Evolutionary conservation across 2,113 vertebrate genomes (phyloP), one percentile per base, ranked within the genome.

Genomic region (Casuarius casuarius): DNA sequence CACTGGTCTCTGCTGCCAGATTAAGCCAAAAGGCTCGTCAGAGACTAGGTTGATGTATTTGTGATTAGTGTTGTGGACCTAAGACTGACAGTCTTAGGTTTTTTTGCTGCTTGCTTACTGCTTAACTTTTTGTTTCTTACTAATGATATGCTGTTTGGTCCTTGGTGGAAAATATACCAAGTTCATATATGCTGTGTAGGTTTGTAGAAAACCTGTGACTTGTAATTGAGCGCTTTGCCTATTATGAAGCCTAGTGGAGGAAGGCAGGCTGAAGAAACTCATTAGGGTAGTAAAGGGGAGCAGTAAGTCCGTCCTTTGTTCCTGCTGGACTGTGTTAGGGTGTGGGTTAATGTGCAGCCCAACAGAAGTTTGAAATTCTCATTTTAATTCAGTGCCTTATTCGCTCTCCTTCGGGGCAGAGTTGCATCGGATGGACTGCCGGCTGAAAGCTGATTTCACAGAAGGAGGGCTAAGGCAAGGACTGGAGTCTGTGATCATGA

Each of bases 131-230:
- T 73, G 2, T 18, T 89, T 52, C 17, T 28, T 65, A 58, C 51
- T 46, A 42, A 77, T 18, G 54, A 33, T 11, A 5, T 33, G 17
- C 10, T 11, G 5, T 29, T 25, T 12, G 67, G 66, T 66, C 33
- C 31, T 84, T 58, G 40, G 38, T 46, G 70, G 28, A 71, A 93
- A 77, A 80, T 5, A 48, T 4, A n/a, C 19, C 28, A 25, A 63
- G 35, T 63, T 84, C 17, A 1, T 62, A 0, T 5, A 82, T 58
- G 74, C 35, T 71, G 18, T 1, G 0, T 18, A 54, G 35, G 15
- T 75, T 49, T 59, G 38, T 77, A 18, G 62, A 87, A 89, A 91
- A 19, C 13, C 21, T 84, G 16, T 52, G 61, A 58, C 25, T 91
- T 54, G 19, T 1, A 73, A 56, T 0, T 59, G 51, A 68, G 61